A percentile compares a stretch with the other conserved stretches of the same genome.
phyloP scores from a whole-genome alignment of 1,140 invertebrate genomes.

The Nylanderia fulva region DNA sequence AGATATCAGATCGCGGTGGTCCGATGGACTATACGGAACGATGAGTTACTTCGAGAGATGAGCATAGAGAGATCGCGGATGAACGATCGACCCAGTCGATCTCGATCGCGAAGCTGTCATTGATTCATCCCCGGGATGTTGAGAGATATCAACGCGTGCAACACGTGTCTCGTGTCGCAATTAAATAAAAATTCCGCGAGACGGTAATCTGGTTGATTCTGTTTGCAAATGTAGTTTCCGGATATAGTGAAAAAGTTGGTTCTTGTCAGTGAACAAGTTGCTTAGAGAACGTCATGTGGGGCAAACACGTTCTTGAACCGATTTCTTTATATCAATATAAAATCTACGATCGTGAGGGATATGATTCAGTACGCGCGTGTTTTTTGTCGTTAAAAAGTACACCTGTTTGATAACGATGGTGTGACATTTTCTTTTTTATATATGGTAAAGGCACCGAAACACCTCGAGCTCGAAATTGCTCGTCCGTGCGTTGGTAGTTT shows the following conservation, averaged over 20 bases:
- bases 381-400: neutral
- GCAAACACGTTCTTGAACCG: neutral
- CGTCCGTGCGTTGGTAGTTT: conserved; percentile 13
- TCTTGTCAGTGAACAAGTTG: neutral
- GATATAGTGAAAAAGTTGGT: conserved; percentile 19
- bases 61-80: neutral
- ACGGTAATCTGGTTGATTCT: neutral
- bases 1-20: neutral
- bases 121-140: neutral
- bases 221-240: neutral
- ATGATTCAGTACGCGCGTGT: neutral
- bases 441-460: neutral
- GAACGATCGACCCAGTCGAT: neutral
- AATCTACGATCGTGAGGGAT: neutral
- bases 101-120: neutral
- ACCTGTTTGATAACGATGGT: neutral
- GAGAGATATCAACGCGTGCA: neutral
- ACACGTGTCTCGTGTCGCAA: neutral
- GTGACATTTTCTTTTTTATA: neutral
- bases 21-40: neutral
- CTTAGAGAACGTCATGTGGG: neutral
- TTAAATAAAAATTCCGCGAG: neutral
- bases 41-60: neutral
- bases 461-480: conserved; percentile 30
- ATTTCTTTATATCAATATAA: neutral